Conservation (phyloP, 2,888 invertebrate species). For the Rhorus exstirpatorius region DNA sequence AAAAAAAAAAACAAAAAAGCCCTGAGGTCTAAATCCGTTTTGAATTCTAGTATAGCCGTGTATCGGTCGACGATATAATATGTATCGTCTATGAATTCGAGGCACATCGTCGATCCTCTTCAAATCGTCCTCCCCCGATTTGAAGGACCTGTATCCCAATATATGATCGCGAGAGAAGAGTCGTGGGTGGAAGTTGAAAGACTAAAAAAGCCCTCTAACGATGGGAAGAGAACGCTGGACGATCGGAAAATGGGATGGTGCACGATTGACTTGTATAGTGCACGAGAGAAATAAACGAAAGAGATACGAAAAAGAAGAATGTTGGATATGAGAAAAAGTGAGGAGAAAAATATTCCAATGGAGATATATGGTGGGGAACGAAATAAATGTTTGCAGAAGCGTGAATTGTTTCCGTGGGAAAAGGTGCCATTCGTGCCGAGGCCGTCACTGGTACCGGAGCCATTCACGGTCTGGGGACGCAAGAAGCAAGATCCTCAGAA, state of each 20-base stretch:
- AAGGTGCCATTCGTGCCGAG: conserved; percentile 95
- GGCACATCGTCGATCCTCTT: background rate
- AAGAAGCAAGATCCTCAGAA: conserved; percentile 86
- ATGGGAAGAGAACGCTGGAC: conserved; percentile 69
- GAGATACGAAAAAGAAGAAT: conserved; percentile 2
- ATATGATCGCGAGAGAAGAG: conserved; percentile 45
- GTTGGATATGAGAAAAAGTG: conserved; percentile 7
- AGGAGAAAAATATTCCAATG: conserved; percentile 65
- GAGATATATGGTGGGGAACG: too few species aligned
- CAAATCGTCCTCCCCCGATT: too few species aligned
- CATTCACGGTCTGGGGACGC: conserved; percentile 94
- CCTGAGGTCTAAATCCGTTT: conserved; percentile 31
- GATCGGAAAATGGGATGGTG: conserved; percentile 47
- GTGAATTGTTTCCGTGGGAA: conserved; percentile 93
- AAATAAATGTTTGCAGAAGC: conserved; percentile 91
- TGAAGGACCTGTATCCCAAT: too few species aligned
- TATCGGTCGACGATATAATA: too few species aligned
- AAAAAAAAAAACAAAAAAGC: too few species aligned
- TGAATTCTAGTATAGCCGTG: background rate
- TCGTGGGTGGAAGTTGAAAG: conserved; percentile 71
- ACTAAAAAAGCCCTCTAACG: conserved; percentile 28
- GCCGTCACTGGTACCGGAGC: conserved; percentile 94
- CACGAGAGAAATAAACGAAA: conserved; percentile 19
- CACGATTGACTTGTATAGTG: background rate
- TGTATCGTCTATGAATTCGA: background rate